Percentiles rank a stretch among this genome's conserved stretches.
phyloP scores from a whole-genome alignment of 1,140 invertebrate genomes.

The Drosophila littoralis region DNA sequence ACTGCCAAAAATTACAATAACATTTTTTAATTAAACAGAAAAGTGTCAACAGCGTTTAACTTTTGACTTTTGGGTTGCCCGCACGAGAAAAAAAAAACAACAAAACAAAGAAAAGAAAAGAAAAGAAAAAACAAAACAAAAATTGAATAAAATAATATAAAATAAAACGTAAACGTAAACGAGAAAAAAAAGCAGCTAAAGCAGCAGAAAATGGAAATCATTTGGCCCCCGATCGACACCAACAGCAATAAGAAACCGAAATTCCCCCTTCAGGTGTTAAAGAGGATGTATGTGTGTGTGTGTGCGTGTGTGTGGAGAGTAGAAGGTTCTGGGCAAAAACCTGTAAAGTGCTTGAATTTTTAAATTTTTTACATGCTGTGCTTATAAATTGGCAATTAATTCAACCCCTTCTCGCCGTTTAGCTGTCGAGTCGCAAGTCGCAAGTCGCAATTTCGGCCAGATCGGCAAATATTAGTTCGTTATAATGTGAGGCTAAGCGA shows the following conservation, averaged over 20 bases:
- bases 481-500: not conserved
- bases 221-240: conserved; percentile 27
- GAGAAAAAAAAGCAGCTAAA: not conserved
- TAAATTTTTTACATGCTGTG: conserved; percentile 41
- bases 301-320: not conserved
- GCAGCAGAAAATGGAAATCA: conserved; percentile 40
- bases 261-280: not conserved
- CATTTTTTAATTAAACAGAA: conserved; percentile 43
- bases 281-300: too few relatives aligned
- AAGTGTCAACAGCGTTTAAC: conserved; percentile 59
- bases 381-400: conserved; percentile 58
- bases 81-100: conserved; percentile 25
- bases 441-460: conserved; percentile 5
- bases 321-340: conserved; percentile 44
- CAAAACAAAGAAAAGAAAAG: conserved; percentile 19
- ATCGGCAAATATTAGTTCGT: not conserved
- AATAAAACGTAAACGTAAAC: not conserved
- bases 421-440: conserved; percentile 22
- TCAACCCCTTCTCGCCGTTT: conserved; percentile 11
- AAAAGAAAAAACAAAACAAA: conserved; percentile 28
- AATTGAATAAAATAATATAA: not conserved
- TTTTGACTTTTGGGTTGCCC: conserved; percentile 46
- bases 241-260: conserved; percentile 5
- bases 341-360: conserved; percentile 75
- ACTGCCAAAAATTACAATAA: conserved; percentile 48